These are phyloP conservation scores for Ursus arctos DNA, from an alignment of 2,113 vertebrate species.

Conservation along the genomic window DNA sequence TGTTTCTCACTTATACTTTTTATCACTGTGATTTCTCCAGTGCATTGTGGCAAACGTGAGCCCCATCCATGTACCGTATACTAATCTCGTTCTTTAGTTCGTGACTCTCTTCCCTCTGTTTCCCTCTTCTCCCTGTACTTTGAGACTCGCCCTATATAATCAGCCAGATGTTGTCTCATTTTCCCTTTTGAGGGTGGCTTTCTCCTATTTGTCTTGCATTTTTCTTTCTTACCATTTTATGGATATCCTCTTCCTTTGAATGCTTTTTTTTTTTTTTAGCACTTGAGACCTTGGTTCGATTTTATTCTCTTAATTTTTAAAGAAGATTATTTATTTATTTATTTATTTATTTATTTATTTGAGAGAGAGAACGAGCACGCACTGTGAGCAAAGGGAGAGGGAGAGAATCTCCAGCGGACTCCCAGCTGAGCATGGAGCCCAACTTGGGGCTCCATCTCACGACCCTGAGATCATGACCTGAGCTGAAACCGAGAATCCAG, in stretches of 20 bases:
- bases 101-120: not conserved
- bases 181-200: not conserved
- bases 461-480: not conserved
- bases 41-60: not conserved
- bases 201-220: constrained; percentile 33
- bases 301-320: constrained; percentile 52
- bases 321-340: not conserved
- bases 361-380: not conserved
- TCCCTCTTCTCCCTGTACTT: not conserved
- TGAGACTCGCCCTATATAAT: not conserved
- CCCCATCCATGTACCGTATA: not conserved
- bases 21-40: not conserved
- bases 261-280: constrained; percentile 47
- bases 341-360: not conserved
- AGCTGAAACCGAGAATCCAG: not conserved
- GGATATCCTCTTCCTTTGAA: not conserved
- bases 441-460: not conserved
- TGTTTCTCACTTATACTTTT: constrained; percentile 25
- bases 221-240: constrained; percentile 29
- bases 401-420: not conserved
- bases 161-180: not conserved
- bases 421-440: not conserved
- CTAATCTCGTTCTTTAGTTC: not conserved
- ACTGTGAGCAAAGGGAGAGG: not conserved
- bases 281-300: constrained; percentile 2